Percentiles rank a stretch among this genome's conserved stretches.
These are phyloP conservation scores for Urosaurus nigricauda DNA, from an alignment of 2,797 vertebrate genomes.

Conservation along the genomic window DNA sequence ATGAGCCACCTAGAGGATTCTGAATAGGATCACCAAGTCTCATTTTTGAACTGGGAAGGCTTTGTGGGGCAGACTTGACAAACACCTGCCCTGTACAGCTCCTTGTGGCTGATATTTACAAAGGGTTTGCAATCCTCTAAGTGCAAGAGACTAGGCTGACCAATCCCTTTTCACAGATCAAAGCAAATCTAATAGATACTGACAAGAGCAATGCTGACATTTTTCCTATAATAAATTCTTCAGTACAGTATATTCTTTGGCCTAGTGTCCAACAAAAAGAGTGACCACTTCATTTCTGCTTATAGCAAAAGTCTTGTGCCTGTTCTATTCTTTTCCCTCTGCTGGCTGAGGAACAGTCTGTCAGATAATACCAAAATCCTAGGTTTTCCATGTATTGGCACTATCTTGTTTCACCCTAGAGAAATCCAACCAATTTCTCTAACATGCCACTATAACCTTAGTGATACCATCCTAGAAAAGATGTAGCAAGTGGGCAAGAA, in stretches of 20 bases:
- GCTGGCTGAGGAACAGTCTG: not conserved
- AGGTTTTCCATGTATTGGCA: not conserved
- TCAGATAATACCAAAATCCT: not conserved
- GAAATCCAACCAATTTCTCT: not conserved
- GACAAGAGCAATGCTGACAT: not conserved
- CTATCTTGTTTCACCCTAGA: not conserved
- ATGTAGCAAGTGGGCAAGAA: fast-evolving
- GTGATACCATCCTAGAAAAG: not conserved
- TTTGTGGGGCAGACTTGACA: not conserved
- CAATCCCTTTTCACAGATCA: no score
- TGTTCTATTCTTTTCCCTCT: not conserved
- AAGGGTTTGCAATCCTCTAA: not conserved
- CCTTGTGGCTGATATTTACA: not conserved
- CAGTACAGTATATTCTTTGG: not conserved
- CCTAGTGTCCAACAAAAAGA: not conserved
- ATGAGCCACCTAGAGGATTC: no score
- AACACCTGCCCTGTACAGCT: not conserved
- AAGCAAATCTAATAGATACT: not conserved
- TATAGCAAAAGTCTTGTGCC: not conserved
- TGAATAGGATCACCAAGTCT: not conserved
- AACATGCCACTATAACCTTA: not conserved
- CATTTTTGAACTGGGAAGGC: not conserved
- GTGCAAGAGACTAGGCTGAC: not conserved
- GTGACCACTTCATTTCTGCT: not conserved
- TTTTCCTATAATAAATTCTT: not conserved